Base-by-base conservation (phyloP, 2,797 vertebrate species). In the Crotalus adamanteus region DNA sequence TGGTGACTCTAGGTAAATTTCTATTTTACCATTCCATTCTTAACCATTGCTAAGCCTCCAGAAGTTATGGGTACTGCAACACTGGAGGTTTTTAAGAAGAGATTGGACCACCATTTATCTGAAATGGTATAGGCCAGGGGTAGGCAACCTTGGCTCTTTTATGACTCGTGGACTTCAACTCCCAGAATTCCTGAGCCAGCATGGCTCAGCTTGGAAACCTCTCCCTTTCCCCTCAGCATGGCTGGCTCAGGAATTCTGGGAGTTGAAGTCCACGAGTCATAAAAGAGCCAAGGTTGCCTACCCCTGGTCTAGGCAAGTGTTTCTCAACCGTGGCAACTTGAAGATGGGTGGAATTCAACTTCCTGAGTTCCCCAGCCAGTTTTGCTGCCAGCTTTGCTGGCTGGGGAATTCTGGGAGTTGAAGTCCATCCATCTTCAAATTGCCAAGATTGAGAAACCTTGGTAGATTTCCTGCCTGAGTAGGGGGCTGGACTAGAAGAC, bases 1-100 rank as follows among this genome's bases (percentile, higher is more conserved):
- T 99, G 87, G 99, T 99, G 93, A 99, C 99, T 0, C 97, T 99
- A 92, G 99, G 99, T 99, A 96, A 98, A 14, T 55, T 7, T n/a
- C 28, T 5, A 0, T 28, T 91, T 73, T 86, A 31, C 53, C 2
- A 9, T 6, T 16, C 20, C 63, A 13, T 28, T 51, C 3, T 18
- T 9, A 65, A n/a, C 28, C 47, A 20, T 22, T 31, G 55, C 22
- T 31, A 37, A n/a, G 55, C 56, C 11, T 87, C 53, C 31, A 20
- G 65, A 73, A 20, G 57, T 60, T 88, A 1, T 88, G 11, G 9
- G 2, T 37, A 31, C 31, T 73, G n/a, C 16, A 37, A 73, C 14
- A 0, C 65, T 3, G 31, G 65, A 37, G 16, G 31, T 7, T 73
- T 73, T 73, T 18, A 73, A 73, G n/a, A 73, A 37, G 65, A 73